Conservation (phyloP, 2,888 invertebrate genomes). For the Drosophila yooni region DNA sequence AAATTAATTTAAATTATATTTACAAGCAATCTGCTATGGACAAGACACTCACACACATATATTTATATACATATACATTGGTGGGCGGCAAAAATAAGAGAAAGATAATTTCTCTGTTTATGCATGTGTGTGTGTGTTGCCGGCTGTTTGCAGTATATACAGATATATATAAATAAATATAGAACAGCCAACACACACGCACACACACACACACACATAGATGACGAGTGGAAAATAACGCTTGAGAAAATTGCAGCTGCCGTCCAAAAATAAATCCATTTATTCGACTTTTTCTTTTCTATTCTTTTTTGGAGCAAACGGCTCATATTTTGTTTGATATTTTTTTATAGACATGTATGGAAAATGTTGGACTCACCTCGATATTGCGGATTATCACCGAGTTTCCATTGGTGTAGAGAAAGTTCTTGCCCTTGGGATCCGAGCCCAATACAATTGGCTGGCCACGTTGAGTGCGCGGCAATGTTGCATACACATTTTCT, state of each 20-base stretch:
- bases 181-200: constrained; percentile 47
- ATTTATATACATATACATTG: constrained; percentile 47
- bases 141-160: constrained; percentile 40
- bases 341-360: constrained; percentile 22
- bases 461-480: constrained; percentile 97
- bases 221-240: constrained; percentile 65
- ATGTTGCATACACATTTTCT: constrained; percentile 96
- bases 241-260: constrained; percentile 74
- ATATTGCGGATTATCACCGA: constrained; percentile 99
- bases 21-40: constrained; percentile 33
- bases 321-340: constrained; percentile 42
- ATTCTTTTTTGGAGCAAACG: constrained; percentile 43
- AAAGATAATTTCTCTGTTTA: constrained; percentile 24
- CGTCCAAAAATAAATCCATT: constrained; percentile 71
- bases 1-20: constrained; percentile 53
- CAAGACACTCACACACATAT: constrained; percentile 12
- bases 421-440: constrained; percentile 98
- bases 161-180: constrained; percentile 67
- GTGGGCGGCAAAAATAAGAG: constrained; percentile 58
- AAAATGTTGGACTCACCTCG: constrained; percentile 85
- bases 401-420: constrained; percentile 98
- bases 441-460: constrained; percentile 97
- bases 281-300: constrained; percentile 22
- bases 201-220: constrained; percentile 20
- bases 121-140: constrained; percentile 18